Base-by-base conservation (phyloP, 1,140 invertebrate species). In the Xylocopa sonorina region DNA sequence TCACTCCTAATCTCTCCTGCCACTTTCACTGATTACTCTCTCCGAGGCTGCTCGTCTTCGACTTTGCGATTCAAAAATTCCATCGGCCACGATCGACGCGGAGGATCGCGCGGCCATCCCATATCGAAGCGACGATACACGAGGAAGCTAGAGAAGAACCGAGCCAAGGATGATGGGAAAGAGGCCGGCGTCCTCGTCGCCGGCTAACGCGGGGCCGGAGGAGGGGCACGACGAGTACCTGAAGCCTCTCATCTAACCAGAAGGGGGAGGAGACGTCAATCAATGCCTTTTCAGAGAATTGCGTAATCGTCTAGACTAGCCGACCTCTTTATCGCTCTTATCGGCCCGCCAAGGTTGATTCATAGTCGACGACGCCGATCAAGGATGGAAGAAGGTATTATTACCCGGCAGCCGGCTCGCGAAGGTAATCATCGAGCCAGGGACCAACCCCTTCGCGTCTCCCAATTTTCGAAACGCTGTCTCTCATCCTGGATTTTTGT, bases 221-320 rank as follows among this genome's bases (percentile, higher is more conserved):
- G n/a, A n/a, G n/a, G 43, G 43, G 81, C 53, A 27, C 78, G 78
- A 76, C 41, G 73, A 72, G 73, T 73, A 57, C 43, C 66, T 53
- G 79, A 67, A 68, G 82, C 71, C 53, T 76, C 71, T 79, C 55
- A 16, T 73, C 67, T 71, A 57, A 18, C 27, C 2, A 18, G 3
- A 3, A n/a, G n/a, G 34, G 72, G 4, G 10, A 24, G 63, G 62
- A 74, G 64, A 68, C 83, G 80, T 81, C 84, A 85, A 86, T 86
- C 81, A 87, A 87, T 87, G 82, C 76, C 82, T 86, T 88, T 87
- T 88, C 87, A 85, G 64, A 78, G 72, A 82, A 76, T 88, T 87
- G 86, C 84, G 87, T 84, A 88, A 88, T 87, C 87, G 85, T 88
- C 85, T 87, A 88, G 87, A 88, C 87, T 81, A 80, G 81, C 77